These are phyloP conservation scores for Synchiropus splendidus DNA, from an alignment of 2,113 vertebrate genomes.

Conservation along the genomic window DNA sequence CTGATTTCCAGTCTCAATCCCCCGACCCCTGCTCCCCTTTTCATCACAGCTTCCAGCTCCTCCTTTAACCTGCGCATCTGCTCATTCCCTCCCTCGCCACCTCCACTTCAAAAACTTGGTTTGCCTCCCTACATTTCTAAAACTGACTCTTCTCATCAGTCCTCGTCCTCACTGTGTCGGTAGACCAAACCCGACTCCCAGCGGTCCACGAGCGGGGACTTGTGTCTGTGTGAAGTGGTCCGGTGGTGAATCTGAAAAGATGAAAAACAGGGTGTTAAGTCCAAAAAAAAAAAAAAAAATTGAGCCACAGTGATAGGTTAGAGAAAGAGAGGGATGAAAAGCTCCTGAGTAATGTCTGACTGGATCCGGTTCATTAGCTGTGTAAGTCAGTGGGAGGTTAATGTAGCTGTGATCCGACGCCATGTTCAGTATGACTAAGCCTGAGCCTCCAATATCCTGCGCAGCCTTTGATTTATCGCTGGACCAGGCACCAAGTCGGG, in stretches of 20 bases:
- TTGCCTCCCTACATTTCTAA: background rate
- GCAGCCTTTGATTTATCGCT: no score
- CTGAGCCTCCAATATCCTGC: no score
- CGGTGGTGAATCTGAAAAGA: slow-evolving; percentile 20
- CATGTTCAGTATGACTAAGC: no score
- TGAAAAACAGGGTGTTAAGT: slow-evolving; percentile 7
- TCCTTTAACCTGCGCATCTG: slow-evolving; percentile 4
- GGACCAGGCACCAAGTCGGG: no score
- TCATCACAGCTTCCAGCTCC: slow-evolving; percentile 22
- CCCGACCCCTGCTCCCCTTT: slow-evolving; percentile 3
- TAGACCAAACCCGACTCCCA: slow-evolving; percentile 65
- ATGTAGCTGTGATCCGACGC: no score
- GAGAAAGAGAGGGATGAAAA: no score
- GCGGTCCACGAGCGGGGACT: slow-evolving; percentile 51
- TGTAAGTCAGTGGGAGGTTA: no score
- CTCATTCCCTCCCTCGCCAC: background rate
- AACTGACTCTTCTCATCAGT: slow-evolving; percentile 25
- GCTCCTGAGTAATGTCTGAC: no score
- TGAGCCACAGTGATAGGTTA: no score
- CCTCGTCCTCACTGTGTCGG: slow-evolving; percentile 29
- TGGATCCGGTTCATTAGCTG: no score
- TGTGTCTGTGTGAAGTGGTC: slow-evolving; percentile 43
- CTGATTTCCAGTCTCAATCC: background rate
- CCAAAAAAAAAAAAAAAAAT: slow-evolving; percentile 16
- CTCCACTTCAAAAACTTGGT: slow-evolving; percentile 3